These are phyloP conservation scores for Caenorhabditis briggsae DNA, from an alignment of 1,140 invertebrate species.

Conservation along the genomic window DNA sequence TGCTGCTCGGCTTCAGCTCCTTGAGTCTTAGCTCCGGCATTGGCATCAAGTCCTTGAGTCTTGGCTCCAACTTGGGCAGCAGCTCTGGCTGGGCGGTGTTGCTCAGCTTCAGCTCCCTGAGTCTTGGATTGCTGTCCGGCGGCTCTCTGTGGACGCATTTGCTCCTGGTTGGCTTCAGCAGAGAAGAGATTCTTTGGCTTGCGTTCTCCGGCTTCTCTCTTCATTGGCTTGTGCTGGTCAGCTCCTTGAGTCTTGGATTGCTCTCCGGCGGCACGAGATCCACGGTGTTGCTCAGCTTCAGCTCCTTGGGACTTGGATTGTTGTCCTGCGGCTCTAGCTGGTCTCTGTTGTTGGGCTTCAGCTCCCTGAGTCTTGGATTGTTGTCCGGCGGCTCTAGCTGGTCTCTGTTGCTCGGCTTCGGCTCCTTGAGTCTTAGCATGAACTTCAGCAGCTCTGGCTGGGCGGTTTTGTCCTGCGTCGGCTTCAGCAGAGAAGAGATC, in stretches of 20 bases:
- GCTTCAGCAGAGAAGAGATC: background rate
- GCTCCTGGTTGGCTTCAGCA: background rate
- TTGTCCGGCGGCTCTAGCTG: background rate
- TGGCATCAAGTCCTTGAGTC: no score
- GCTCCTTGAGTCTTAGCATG: background rate
- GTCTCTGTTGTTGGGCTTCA: background rate
- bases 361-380: background rate
- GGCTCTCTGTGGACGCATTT: background rate
- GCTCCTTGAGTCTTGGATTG: background rate
- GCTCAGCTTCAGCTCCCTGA: background rate
- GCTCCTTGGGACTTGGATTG: background rate
- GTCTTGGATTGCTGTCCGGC: background rate
- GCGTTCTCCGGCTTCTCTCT: background rate
- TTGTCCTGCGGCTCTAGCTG: background rate
- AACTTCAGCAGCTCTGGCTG: background rate
- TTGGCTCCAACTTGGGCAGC: background rate
- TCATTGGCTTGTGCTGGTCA: background rate
- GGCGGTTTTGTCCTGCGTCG: background rate
- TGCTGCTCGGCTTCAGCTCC: background rate
- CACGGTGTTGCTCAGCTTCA: background rate
- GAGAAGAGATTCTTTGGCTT: background rate
- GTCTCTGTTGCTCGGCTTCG: background rate
- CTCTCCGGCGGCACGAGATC: background rate
- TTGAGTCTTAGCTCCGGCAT: background rate
- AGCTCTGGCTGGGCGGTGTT: background rate